Evolutionary conservation across 2,888 invertebrate genomes (phyloP).

Genomic region (Megastigmus dorsalis): DNA sequence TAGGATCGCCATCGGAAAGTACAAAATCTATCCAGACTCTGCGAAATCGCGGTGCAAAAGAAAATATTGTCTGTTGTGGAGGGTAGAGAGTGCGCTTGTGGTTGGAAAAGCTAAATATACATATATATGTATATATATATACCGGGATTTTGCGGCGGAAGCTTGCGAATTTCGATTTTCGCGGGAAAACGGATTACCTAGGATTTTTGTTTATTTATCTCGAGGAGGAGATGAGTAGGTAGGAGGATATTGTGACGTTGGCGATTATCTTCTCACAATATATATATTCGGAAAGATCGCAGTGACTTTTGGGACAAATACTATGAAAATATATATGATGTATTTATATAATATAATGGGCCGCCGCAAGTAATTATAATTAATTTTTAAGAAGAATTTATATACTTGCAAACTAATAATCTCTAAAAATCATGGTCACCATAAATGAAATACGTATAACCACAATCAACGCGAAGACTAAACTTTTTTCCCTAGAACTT

Average conservation of each 20-base stretch:
- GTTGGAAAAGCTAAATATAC: background rate
- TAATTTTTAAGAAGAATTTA: no score
- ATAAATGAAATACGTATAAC: no score
- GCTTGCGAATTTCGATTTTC: constrained; percentile 39
- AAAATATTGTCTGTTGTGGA: constrained; percentile 23
- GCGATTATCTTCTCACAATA: background rate
- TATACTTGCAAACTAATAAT: no score
- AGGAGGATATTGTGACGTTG: background rate
- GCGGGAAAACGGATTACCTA: constrained; percentile 37
- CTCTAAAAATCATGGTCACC: no score
- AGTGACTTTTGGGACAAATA: no score
- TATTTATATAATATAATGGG: no score
- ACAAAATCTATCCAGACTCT: background rate
- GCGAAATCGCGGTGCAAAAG: background rate
- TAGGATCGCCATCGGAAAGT: constrained; percentile 14
- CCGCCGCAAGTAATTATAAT: no score
- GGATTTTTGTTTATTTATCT: constrained; percentile 36
- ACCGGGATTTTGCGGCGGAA: constrained; percentile 6
- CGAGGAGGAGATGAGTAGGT: constrained; percentile 19
- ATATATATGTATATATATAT: no score
- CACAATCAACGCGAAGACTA: no score
- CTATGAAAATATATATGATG: no score
- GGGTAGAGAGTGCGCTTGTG: background rate
- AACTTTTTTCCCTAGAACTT: no score
- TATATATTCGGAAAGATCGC: no score